Evolutionary conservation across 2,888 invertebrate genomes (phyloP), one percentile per base, ranked within the genome.

Genomic region (Ennomos quercinarius): DNA sequence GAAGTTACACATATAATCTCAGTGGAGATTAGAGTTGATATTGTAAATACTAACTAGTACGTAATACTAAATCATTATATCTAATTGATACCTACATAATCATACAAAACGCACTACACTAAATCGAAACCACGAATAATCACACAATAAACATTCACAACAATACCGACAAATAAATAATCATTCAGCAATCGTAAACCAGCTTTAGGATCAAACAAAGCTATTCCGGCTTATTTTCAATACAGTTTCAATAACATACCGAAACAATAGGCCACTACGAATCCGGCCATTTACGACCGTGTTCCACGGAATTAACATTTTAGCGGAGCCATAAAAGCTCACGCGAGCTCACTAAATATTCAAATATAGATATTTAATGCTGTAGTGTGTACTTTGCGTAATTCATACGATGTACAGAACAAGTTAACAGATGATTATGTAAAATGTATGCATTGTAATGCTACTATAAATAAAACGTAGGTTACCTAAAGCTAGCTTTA

Each of bases 251-350:
- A 80, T 81, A 81, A 78, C 74, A 73, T 71, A 78, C 75, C 77
- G 71, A 78, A 82, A 81, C 78, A 83, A 82, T 76, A 27, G 72
- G 74, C 75, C 76, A 74, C 81, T 81, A 80, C 77, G 74, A 78
- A 76, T 74, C 72, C 73, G 68, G 72, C 73, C 78, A 73, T 84
- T 87, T 84, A 85, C 81, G 86, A 84, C 71, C 80, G 71, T 82
- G 81, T 84, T 84, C 78, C 83, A 78, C 77, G 79, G 83, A 81
- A 85, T 86, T 83, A 84, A 86, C 85, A 83, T 86, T 86, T 86
- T 83, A 85, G 81, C 83, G 68, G 63, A 72, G 80, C 78, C 79
- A 81, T 86, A 86, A 87, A 86, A 76, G 80, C 82, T 83, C 82
- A 83, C 82, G 82, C 81, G 74, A 83, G 76, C 80, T 74, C 73